Evolutionary conservation across 2,888 invertebrate genomes (phyloP).

Genomic region (Nomada fucata): DNA sequence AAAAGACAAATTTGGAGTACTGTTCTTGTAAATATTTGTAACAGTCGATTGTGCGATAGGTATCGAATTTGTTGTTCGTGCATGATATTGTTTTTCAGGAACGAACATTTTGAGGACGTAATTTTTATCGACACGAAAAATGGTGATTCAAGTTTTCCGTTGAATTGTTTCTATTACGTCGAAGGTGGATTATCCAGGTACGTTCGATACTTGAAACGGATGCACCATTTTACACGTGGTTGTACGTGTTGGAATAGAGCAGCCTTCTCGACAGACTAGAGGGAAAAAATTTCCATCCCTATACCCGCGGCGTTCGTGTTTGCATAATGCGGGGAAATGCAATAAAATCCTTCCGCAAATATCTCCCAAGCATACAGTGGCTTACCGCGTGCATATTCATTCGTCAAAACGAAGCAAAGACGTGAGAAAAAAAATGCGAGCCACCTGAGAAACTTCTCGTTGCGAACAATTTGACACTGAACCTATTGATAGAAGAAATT

Average conservation of each 20-base stretch:
- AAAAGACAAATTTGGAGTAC: not conserved
- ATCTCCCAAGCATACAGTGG: slow-evolving; percentile 3
- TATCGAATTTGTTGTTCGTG: too few relatives aligned
- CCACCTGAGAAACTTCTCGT: not conserved
- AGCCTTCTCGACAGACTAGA: not conserved
- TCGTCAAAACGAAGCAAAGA: slow-evolving; percentile 10
- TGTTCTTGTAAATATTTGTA: too few relatives aligned
- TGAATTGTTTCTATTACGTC: not conserved
- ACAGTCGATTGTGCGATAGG: too few relatives aligned
- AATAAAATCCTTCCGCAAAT: slow-evolving; percentile 28
- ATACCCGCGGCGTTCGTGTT: not conserved
- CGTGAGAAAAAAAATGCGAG: slow-evolving; percentile 10
- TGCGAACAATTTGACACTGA: not conserved
- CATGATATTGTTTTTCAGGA: too few relatives aligned
- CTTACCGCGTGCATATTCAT: slow-evolving; percentile 21
- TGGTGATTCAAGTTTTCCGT: not conserved
- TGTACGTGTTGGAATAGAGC: not conserved
- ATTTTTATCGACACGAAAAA: not conserved
- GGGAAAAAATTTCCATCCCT: slow-evolving; percentile 10
- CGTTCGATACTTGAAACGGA: not conserved
- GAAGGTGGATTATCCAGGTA: not conserved
- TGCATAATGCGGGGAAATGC: slow-evolving; percentile 8
- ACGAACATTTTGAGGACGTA: not conserved
- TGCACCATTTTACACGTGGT: slow-evolving; percentile 17
- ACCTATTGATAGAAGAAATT: not conserved